Percentiles rank a stretch among this genome's conserved stretches.
Conservation (phyloP, 2,113 vertebrate species). For the Bothrops jararaca region DNA sequence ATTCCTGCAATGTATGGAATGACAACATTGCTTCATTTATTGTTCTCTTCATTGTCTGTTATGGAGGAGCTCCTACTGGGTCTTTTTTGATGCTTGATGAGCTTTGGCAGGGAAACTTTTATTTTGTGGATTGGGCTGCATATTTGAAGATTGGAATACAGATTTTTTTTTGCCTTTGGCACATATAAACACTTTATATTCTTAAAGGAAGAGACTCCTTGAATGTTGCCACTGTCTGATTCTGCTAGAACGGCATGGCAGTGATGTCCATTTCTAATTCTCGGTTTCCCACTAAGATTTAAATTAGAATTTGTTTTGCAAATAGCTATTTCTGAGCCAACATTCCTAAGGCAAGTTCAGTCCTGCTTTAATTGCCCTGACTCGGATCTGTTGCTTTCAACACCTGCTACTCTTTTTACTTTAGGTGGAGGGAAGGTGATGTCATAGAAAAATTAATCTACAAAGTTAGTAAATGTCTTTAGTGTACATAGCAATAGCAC, state of each 20-base stretch:
- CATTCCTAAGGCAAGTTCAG: conserved; percentile 34
- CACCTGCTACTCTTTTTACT: conserved; percentile 33
- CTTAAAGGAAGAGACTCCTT: not conserved
- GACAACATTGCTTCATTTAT: too few species aligned
- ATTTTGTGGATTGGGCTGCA: not conserved
- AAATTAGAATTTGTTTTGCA: conserved; percentile 47
- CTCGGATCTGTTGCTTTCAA: conserved; percentile 40
- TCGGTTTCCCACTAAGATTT: conserved; percentile 32
- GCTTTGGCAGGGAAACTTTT: not conserved
- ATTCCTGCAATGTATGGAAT: too few species aligned
- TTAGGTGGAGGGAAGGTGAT: conserved; percentile 30
- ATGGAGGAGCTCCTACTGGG: too few species aligned
- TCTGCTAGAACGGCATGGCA: conserved; percentile 14
- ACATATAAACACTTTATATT: not conserved
- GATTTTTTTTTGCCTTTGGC: not conserved
- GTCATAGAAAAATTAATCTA: conserved; percentile 33
- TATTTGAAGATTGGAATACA: not conserved
- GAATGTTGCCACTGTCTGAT: not conserved
- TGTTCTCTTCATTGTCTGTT: too few species aligned
- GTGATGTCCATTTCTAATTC: conserved; percentile 40
- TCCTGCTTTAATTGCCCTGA: conserved; percentile 24
- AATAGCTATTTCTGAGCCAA: conserved; percentile 10
- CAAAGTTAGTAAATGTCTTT: conserved; percentile 44
- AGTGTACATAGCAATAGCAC: conserved; percentile 1
- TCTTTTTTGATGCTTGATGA: not conserved